phyloP scores from a whole-genome alignment of 2,113 vertebrate species.

The Callospermophilus lateralis region DNA sequence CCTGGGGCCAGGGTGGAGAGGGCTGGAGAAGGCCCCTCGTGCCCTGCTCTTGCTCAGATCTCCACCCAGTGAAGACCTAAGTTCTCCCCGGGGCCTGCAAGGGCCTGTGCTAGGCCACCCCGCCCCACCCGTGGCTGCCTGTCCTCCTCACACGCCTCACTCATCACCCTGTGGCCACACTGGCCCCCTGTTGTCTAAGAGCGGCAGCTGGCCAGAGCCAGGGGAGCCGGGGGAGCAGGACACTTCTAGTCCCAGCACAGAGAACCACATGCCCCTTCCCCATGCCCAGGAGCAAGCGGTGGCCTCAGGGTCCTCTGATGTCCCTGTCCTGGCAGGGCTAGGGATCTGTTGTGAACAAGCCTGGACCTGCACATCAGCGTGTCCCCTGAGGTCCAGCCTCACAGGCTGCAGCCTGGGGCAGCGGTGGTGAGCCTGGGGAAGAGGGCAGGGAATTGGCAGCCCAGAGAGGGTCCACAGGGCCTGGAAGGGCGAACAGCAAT shows the following conservation, averaged over 20 bases:
- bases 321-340: neutral
- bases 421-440: neutral
- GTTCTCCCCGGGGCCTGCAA: neutral
- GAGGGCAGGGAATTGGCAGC: neutral
- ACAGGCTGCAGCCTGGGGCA: neutral
- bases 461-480: neutral
- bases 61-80: neutral
- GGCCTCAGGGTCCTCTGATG: accelerated
- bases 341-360: neutral
- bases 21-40: neutral
- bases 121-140: accelerated
- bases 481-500: accelerated
- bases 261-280: neutral
- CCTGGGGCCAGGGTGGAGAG: neutral
- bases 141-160: accelerated
- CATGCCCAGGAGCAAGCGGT: neutral
- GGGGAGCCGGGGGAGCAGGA: neutral
- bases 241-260: too few relatives aligned
- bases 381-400: neutral
- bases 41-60: neutral
- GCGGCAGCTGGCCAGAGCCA: neutral
- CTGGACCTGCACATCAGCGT: neutral
- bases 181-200: neutral
- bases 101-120: neutral
- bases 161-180: neutral